Evolutionary conservation across 2,113 vertebrate species (phyloP).

Genomic region (Campylomormyrus tamandua): DNA sequence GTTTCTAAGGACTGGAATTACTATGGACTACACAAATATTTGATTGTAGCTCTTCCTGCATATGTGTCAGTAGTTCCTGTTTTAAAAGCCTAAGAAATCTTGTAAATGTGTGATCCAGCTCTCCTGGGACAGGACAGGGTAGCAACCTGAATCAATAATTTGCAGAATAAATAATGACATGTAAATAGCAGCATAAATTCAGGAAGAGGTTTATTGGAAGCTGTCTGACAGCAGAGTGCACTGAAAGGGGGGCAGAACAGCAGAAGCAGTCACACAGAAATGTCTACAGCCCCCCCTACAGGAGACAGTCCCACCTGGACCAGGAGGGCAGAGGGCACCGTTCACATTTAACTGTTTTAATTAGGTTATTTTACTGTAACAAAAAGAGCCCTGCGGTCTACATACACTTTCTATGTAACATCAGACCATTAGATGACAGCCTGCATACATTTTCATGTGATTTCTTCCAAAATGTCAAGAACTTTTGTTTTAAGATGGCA

Average conservation of each 20-base stretch:
- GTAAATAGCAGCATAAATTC: background rate
- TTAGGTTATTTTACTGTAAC: background rate
- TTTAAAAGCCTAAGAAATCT: background rate
- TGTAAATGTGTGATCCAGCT: background rate
- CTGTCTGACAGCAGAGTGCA: background rate
- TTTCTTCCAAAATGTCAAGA: background rate
- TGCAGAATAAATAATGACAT: background rate
- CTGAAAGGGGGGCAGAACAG: background rate
- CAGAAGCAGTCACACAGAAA: background rate
- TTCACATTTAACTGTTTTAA: background rate
- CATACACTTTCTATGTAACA: background rate
- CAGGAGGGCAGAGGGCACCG: background rate
- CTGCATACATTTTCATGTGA: background rate
- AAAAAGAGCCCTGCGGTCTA: background rate
- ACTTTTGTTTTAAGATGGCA: background rate
- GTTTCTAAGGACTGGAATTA: background rate
- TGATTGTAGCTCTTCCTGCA: background rate
- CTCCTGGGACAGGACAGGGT: background rate
- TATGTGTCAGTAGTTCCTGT: background rate
- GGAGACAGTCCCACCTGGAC: background rate
- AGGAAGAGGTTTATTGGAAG: conserved; percentile 8
- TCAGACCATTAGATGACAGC: background rate
- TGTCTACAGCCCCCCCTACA: background rate
- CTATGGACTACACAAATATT: background rate
- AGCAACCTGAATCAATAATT: background rate